Base-by-base conservation (phyloP, 2,888 invertebrate genomes). In the Nomada fucata region DNA sequence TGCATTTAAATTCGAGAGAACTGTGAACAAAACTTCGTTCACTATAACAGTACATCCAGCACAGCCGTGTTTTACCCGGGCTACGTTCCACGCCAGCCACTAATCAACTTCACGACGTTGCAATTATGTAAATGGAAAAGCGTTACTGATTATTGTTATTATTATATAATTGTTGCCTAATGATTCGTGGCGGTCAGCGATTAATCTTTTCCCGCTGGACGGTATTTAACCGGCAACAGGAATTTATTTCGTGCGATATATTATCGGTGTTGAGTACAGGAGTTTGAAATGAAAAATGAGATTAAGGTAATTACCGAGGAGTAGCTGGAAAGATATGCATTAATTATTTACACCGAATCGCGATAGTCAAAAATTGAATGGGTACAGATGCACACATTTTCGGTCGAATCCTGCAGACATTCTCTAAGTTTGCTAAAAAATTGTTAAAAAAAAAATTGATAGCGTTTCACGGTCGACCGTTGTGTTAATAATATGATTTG, bases 91-190 rank as follows among this genome's bases (percentile, higher is more conserved):
- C 13, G 20, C 53, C 7, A 18, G 15, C 59, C 59, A 70, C 70
- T 47, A 64, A 73, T 73, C 72, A 73, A 55, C 72, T 57, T 57
- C 55, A 65, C 57, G 57, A 65, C 47, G 57, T 47, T 65, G 64
- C 63, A 70, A 79, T 76, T 79, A 79, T 76, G 59, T 79, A 79
- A 79, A 79, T 79, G 79, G 76, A 79, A 79, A 76, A 76, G 65
- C 70, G 65, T 65, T 59, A 70, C 64, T 65, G 79, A 70, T 64
- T 69, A 79, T 65, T 69, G 76, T 75, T 79, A 63, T 63, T 79
- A 57, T 55, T 75, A 44, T 59, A 50, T 75, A 79, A 79, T 79
- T 76, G 79, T 65, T 79, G 70, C 44, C 70, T 79, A 79, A 79
- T 79, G 76, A 79, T 79, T 65, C 70, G 79, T 64, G 79, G 47